Evolutionary conservation across 2,113 vertebrate genomes (phyloP).

Genomic region (Cervus canadensis): DNA sequence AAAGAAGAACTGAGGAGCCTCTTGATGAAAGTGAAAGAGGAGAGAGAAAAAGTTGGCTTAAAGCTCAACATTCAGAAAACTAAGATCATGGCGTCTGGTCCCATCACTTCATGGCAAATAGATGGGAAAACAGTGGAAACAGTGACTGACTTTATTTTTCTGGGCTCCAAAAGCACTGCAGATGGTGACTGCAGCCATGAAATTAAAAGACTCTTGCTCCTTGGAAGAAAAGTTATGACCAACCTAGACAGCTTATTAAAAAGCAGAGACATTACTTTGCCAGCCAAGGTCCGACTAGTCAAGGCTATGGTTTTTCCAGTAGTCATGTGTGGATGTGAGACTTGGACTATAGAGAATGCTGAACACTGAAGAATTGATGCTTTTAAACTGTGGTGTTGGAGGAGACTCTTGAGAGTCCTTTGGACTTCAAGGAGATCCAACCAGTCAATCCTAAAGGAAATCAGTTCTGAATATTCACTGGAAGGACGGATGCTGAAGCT

Average conservation of each 20-base stretch:
- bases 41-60: not conserved
- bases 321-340: not conserved
- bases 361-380: not conserved
- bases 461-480: not conserved
- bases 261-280: not conserved
- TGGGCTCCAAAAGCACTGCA: not conserved
- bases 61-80: not conserved
- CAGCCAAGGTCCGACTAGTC: not conserved
- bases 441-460: not conserved
- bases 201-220: not conserved
- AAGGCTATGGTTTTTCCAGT: not conserved
- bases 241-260: not conserved
- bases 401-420: not conserved
- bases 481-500: not conserved
- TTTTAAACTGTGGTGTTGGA: not conserved
- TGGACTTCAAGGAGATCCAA: not conserved
- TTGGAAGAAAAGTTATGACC: not conserved
- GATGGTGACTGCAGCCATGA: not conserved
- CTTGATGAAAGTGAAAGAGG: not conserved
- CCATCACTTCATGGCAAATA: not conserved
- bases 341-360: not conserved
- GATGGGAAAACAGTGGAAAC: not conserved
- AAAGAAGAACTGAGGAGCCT: not conserved
- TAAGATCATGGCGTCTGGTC: not conserved
- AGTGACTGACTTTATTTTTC: not conserved